Percentiles rank a stretch among this genome's conserved stretches.
These are phyloP conservation scores for Polydesmus complanatus DNA, from an alignment of 2,888 invertebrate species.

Conservation along the genomic window DNA sequence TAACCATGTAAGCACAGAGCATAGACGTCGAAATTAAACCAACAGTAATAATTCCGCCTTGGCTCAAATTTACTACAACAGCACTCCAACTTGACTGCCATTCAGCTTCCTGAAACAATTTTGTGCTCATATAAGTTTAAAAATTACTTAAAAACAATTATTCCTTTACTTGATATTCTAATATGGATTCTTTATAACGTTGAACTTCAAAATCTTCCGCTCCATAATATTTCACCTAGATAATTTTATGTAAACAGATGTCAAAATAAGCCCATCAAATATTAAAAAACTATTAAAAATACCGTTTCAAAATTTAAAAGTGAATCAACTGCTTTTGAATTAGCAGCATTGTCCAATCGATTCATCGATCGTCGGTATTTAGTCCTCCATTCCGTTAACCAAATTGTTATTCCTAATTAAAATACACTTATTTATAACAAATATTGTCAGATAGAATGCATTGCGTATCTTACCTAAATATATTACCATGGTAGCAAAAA, in stretches of 20 bases:
- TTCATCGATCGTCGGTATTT: constrained; percentile 91
- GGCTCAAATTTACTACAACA: constrained; percentile 76
- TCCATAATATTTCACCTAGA: constrained; percentile 71
- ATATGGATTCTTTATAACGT: constrained; percentile 68
- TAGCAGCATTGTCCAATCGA: constrained; percentile 77
- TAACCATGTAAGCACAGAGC: constrained; percentile 76
- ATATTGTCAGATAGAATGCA: neutral
- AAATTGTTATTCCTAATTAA: constrained; percentile 60
- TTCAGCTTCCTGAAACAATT: constrained; percentile 57
- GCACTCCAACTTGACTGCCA: constrained; percentile 74
- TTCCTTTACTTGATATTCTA: constrained; percentile 58
- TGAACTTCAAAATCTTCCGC: constrained; percentile 84
- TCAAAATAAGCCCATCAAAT: neutral
- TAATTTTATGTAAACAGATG: constrained; percentile 9
- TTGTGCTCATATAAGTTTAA: constrained; percentile 3
- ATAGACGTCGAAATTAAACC: constrained; percentile 77
- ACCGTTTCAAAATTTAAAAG: constrained; percentile 96
- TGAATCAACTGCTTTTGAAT: constrained; percentile 87
- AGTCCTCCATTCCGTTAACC: constrained; percentile 94
- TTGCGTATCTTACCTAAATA: constrained; percentile 61
- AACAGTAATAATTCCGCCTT: constrained; percentile 74
- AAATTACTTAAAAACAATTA: constrained; percentile 14
- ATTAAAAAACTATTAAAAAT: constrained; percentile 19
- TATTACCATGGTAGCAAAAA: constrained; percentile 79
- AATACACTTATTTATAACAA: constrained; percentile 4